Evolutionary conservation across 1,140 invertebrate genomes (phyloP).

Genomic region (Microvelia longipes): DNA sequence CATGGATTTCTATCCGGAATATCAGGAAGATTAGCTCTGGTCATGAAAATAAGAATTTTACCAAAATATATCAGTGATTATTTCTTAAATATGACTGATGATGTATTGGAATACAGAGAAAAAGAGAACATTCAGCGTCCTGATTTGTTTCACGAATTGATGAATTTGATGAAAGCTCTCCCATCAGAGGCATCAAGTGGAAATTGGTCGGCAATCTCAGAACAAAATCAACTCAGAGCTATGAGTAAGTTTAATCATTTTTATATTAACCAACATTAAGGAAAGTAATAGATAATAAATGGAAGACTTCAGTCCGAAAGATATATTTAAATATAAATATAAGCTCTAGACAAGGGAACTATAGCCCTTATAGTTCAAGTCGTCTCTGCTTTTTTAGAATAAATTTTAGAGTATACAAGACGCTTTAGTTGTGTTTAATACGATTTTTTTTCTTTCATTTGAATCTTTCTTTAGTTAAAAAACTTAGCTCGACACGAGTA

Average conservation of each 20-base stretch:
- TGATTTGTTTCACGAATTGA: constrained; percentile 15
- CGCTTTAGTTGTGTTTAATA: no score
- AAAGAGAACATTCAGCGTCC: background rate
- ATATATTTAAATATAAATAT: no score
- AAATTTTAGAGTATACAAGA: no score
- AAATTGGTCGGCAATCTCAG: constrained; percentile 33
- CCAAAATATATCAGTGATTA: constrained; percentile 13
- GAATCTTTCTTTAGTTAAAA: no score
- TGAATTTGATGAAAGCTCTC: constrained; percentile 9
- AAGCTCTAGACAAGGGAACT: no score
- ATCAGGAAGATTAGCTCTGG: background rate
- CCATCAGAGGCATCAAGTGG: constrained; percentile 35
- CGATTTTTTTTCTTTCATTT: no score
- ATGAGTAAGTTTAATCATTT: background rate
- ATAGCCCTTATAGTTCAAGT: no score
- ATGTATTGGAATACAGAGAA: constrained; percentile 19
- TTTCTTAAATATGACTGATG: constrained; percentile 16
- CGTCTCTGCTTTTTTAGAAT: no score
- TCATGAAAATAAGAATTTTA: background rate
- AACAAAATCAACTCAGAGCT: constrained; percentile 31
- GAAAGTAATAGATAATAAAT: background rate
- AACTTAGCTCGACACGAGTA: no score
- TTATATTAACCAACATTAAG: constrained; percentile 16
- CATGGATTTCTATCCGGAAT: background rate
- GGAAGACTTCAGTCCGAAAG: no score